Evolutionary conservation across 1,140 invertebrate genomes (phyloP).

Genomic region (Heterodera schachtii): DNA sequence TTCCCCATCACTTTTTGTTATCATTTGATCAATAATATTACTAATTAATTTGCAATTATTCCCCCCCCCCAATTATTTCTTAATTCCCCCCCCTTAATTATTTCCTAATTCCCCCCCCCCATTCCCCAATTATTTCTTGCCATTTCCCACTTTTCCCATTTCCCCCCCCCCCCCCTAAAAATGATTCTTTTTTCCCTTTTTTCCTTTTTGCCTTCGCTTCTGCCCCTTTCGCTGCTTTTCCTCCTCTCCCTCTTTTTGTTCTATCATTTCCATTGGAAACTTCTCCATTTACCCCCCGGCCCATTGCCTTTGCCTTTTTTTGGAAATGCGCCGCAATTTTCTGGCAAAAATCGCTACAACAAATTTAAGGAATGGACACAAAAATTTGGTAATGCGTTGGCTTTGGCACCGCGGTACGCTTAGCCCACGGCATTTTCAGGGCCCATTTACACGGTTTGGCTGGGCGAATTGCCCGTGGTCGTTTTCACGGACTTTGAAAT

Average conservation of each 20-base stretch:
- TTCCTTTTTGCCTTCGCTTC: background rate
- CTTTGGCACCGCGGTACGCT: background rate
- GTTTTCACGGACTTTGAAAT: constrained; percentile 35
- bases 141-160: no score
- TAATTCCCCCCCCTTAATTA: no score
- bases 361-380: constrained; percentile 4
- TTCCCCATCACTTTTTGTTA: no score
- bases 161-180: no score
- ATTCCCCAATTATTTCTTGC: no score
- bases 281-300: constrained; percentile 37
- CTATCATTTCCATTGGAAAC: constrained; percentile 43
- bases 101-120: no score
- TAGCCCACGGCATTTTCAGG: constrained; percentile 14
- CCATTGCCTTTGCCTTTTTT: constrained; percentile 35
- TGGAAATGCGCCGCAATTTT: constrained; percentile 20
- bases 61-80: no score
- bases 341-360: constrained; percentile 19
- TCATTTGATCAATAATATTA: no score
- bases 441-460: constrained; percentile 35
- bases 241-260: background rate
- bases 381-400: constrained; percentile 13
- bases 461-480: constrained; percentile 34
- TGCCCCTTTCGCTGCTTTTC: background rate
- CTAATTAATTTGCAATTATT: no score
- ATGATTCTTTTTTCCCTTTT: no score